Evolutionary conservation across 2,797 vertebrate genomes (phyloP).

Genomic region (Threskiornis aethiopicus): DNA sequence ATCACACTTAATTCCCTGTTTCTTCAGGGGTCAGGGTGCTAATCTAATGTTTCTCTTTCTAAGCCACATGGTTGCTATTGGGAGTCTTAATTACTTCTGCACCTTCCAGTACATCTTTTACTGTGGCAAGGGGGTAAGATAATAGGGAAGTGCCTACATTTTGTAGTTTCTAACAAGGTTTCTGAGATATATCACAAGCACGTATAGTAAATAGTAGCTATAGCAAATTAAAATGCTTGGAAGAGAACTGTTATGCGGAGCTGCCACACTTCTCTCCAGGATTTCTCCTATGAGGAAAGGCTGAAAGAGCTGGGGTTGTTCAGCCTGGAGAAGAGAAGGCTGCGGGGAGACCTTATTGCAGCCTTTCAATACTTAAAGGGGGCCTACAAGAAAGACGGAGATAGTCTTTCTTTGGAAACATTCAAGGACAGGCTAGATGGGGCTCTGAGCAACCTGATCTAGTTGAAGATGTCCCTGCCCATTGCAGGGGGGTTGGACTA

Average conservation of each 20-base stretch:
- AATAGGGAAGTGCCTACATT: neutral
- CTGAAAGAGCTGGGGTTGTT: too few relatives aligned
- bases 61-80: neutral
- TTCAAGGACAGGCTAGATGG: too few relatives aligned
- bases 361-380: too few relatives aligned
- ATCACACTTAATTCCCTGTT: accelerated
- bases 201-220: neutral
- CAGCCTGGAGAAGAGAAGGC: too few relatives aligned
- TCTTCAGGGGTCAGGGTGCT: neutral
- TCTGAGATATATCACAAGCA: neutral
- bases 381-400: too few relatives aligned
- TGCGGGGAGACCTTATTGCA: too few relatives aligned
- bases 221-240: neutral
- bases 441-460: too few relatives aligned
- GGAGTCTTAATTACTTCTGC: neutral
- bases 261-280: neutral
- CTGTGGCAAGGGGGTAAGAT: neutral
- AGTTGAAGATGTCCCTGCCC: too few relatives aligned
- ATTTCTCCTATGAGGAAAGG: neutral
- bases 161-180: neutral
- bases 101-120: neutral
- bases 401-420: too few relatives aligned
- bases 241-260: neutral
- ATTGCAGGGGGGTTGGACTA: too few relatives aligned
- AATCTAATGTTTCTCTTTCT: neutral